Evolutionary conservation across 2,888 invertebrate genomes (phyloP), one percentile per base, ranked within the genome.

Genomic region (Julus scandinavius): DNA sequence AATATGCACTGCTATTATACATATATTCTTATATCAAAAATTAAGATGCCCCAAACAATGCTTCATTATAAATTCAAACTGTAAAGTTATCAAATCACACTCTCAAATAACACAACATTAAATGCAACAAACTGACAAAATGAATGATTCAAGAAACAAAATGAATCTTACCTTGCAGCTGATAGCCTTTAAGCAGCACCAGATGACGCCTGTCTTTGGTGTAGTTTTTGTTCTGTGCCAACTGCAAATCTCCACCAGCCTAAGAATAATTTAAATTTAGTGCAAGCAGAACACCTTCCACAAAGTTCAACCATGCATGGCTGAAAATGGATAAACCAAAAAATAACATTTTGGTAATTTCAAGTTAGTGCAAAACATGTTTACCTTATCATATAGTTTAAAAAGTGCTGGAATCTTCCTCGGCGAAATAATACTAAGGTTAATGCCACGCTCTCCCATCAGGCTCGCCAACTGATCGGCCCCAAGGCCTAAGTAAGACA

Each of bases 361-460:
- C 45, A 29, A 11, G 13, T 6, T 85, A 86, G 86, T 4, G 5
- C 6, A 0, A 45, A 45, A 45, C 5, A 45, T 87, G 87, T 20
- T 90, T 90, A 92, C 92, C 92, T 96, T 97, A 92, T 98, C 97
- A 93, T 96, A 98, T 7, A 98, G 93, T 91, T 97, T 96, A 90
- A 96, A 96, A 1, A 98, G 92, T 0, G 96, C 95, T 0, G 97
- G 96, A 90, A 98, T 95, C 92, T 97, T 97, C 86, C 98, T 94
- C 0, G 98, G 97, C 0, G 97, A 96, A 88, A 98, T 95, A 58
- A 98, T 95, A 0, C 98, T 98, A 85, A 98, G 93, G 91, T 96
- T 96, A 50, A 97, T 96, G 85, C 95, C 96, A 89, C 96, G 95
- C 94, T 98, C 97, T 90, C 95, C 94, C 90, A 97, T 94, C 90